These are phyloP conservation scores for Eretmodus cyanostictus DNA, from an alignment of 2,113 vertebrate genomes.

Conservation along the genomic window DNA sequence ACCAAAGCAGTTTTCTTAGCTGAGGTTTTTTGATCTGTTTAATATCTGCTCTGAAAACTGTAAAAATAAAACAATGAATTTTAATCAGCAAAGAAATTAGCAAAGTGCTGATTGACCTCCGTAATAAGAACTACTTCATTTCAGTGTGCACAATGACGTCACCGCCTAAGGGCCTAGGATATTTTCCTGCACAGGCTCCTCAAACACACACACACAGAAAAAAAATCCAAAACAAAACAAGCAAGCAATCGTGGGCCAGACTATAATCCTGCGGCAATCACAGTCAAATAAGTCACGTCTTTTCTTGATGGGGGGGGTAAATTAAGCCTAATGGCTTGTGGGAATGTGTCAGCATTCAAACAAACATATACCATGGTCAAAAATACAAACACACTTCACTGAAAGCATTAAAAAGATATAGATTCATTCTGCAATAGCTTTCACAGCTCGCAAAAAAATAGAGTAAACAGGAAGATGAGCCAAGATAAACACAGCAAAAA, in stretches of 20 bases:
- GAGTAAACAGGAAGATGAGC: not conserved
- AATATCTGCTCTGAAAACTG: not conserved
- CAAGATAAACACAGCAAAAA: not conserved
- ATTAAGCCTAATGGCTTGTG: not conserved
- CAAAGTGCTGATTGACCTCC: not conserved
- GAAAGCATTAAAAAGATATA: not conserved
- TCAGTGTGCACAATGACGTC: conserved; percentile 10
- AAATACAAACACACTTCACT: not conserved
- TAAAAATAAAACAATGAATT: not conserved
- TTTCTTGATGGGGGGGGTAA: not conserved
- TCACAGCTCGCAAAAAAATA: not conserved
- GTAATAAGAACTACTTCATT: not conserved
- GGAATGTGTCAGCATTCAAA: not conserved
- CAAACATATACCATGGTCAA: not conserved
- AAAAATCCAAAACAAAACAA: conserved; percentile 20
- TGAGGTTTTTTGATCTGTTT: not conserved
- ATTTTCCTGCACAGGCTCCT: not conserved
- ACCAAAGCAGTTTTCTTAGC: not conserved
- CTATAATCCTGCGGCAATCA: conserved; percentile 2
- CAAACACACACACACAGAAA: not conserved
- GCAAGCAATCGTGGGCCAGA: not conserved
- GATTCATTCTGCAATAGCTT: not conserved
- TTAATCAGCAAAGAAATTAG: not conserved
- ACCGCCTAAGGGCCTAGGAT: not conserved
- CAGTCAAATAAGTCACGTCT: conserved; percentile 21